Evolutionary conservation across 2,113 vertebrate genomes (phyloP).

Genomic region (Zosterops pallidus): DNA sequence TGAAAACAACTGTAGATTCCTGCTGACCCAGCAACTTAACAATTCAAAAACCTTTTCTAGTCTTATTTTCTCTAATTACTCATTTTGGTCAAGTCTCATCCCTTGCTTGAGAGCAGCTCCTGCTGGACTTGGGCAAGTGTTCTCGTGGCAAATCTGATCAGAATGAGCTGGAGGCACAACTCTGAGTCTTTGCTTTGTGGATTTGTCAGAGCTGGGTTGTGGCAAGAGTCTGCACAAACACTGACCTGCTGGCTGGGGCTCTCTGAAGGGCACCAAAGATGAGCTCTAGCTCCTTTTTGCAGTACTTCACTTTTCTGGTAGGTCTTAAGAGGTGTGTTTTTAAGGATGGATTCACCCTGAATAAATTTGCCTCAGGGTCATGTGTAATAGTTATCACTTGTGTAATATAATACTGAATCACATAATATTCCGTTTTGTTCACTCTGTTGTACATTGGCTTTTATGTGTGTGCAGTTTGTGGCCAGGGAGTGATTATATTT

Average conservation of each 20-base stretch:
- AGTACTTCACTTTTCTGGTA: not conserved
- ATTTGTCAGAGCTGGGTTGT: not conserved
- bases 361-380: not conserved
- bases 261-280: not conserved
- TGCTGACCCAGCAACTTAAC: not conserved
- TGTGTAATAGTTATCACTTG: not conserved
- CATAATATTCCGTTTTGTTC: not conserved
- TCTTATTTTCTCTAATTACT: not conserved
- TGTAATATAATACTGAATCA: not conserved
- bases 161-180: not conserved
- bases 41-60: not conserved
- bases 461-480: not conserved
- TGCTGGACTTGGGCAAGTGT: not conserved
- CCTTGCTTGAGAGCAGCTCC: not conserved
- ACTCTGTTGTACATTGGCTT: not conserved
- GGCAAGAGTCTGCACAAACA: not conserved
- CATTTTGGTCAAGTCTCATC: not conserved
- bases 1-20: not conserved
- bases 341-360: not conserved
- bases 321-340: not conserved
- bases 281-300: not conserved
- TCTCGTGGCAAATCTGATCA: rapidly evolving
- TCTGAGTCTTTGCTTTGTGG: not conserved
- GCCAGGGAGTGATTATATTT: not conserved
- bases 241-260: not conserved